Evolutionary conservation across 2,888 invertebrate genomes (phyloP).

Genomic region (Cotesia congregata): DNA sequence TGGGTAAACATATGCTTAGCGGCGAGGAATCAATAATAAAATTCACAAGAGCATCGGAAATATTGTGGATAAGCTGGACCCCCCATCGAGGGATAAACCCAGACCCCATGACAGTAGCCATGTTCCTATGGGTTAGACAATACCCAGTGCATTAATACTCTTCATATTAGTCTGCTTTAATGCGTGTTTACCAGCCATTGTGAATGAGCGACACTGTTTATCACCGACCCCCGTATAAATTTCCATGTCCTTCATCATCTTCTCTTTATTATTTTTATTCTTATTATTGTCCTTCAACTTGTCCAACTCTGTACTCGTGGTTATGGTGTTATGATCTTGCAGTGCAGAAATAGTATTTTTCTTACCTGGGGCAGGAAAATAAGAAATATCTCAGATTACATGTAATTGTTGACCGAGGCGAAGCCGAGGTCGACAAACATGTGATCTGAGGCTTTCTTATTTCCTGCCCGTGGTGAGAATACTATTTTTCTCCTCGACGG

Average conservation of each 20-base stretch:
- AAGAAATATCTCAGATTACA: too few species aligned
- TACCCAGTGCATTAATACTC: constrained; percentile 70
- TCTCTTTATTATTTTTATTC: constrained; percentile 9
- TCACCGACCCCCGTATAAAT: constrained; percentile 66
- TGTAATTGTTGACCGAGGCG: too few species aligned
- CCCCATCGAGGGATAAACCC: constrained; percentile 66
- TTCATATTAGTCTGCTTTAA: constrained; percentile 70
- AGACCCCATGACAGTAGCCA: constrained; percentile 68
- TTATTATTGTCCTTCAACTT: constrained; percentile 11
- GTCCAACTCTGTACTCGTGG: neutral
- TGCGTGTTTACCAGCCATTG: constrained; percentile 69
- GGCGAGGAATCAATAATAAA: constrained; percentile 31
- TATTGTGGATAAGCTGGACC: constrained; percentile 56
- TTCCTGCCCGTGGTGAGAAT: too few species aligned
- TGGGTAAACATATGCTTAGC: neutral
- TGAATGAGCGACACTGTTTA: constrained; percentile 71
- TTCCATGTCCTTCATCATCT: neutral
- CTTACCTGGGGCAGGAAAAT: too few species aligned
- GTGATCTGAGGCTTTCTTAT: too few species aligned
- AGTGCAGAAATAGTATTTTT: too few species aligned
- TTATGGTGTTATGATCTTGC: too few species aligned
- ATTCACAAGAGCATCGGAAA: constrained; percentile 31
- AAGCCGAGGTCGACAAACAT: too few species aligned
- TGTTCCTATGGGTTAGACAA: constrained; percentile 69
- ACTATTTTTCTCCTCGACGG: too few species aligned